Base-by-base conservation (phyloP, 2,797 vertebrate species). In the Falco novaeseelandiae region DNA sequence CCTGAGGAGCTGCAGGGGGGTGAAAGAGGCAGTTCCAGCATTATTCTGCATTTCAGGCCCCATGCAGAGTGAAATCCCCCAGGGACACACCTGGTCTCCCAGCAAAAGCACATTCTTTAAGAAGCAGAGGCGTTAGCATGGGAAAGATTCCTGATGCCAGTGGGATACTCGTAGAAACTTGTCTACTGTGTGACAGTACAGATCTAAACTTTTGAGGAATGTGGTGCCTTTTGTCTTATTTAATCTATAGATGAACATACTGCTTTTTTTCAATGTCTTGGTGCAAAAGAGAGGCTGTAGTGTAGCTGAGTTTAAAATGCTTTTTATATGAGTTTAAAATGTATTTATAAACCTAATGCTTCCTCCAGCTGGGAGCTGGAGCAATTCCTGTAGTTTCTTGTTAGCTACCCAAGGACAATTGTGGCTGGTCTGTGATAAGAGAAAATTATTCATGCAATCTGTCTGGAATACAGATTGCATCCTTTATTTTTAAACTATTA, bases 401-500 rank as follows among this genome's bases (percentile, higher is more conserved):
- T 79, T 95, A 90, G 67, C 90, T 91, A 81, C 93, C 91, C 96
- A 97, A 97, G 96, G 97, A 96, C 95, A 93, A 90, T 72, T 52
- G n/a, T 90, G 96, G 78, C 78, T 97, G 84, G 38, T 97, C 95
- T 96, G 86, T 2, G 86, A 96, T 97, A 97, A 97, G 90, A 94
- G 93, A 94, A 95, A 97, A 96, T 97, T 98, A 96, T 98, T 97
- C 95, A 93, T 85, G 52, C 10, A 3, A 42, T 94, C 95, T 97
- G 88, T 96, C 96, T 96, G 80, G 97, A 95, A 97, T 97, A 92
- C 92, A 97, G 94, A 97, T 96, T 77, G 54, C 85, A 88, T 96
- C 92, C 93, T 97, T 97, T 95, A 95, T 95, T 97, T 96, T 91
- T 89, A 96, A 96, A 94, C 94, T 97, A 62, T 95, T 89, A 86